Conservation (phyloP, 2,113 vertebrate genomes). For the Glareola pratincola region DNA sequence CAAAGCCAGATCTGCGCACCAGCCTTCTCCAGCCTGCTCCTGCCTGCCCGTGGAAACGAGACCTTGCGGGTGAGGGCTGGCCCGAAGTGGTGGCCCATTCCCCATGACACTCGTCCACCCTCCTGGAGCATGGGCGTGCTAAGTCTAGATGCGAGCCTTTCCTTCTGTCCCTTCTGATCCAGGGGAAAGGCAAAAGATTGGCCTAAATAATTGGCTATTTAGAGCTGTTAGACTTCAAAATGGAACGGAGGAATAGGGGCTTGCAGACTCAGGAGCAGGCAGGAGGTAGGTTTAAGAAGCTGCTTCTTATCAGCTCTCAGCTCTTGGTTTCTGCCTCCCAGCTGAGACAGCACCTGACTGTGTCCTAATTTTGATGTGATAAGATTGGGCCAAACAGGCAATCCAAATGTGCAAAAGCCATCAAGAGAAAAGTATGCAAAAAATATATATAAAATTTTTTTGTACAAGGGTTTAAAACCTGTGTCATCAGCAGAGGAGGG, state of each 20-base stretch:
- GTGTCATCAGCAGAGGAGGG: background rate
- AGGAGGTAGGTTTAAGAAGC: background rate
- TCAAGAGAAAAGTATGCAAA: background rate
- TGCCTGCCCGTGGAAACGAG: background rate
- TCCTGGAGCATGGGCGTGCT: rapidly evolving
- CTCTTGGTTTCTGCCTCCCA: background rate
- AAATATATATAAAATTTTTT: background rate
- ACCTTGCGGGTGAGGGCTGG: background rate
- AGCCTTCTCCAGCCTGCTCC: background rate
- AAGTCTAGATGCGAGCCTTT: background rate
- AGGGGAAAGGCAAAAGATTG: background rate
- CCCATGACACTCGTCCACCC: no score
- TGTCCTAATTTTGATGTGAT: background rate
- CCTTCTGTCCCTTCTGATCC: background rate
- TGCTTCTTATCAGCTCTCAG: background rate
- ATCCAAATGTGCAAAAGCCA: background rate
- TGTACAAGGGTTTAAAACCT: background rate
- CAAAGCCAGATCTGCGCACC: background rate
- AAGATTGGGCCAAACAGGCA: background rate
- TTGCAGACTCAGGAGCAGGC: background rate
- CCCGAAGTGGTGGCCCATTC: background rate
- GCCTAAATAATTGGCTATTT: background rate
- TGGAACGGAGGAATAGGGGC: background rate
- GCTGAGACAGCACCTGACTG: background rate
- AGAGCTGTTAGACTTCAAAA: background rate